Base-by-base conservation (phyloP, 2,888 invertebrate species). In the Sarcophaga caerulescens region DNA sequence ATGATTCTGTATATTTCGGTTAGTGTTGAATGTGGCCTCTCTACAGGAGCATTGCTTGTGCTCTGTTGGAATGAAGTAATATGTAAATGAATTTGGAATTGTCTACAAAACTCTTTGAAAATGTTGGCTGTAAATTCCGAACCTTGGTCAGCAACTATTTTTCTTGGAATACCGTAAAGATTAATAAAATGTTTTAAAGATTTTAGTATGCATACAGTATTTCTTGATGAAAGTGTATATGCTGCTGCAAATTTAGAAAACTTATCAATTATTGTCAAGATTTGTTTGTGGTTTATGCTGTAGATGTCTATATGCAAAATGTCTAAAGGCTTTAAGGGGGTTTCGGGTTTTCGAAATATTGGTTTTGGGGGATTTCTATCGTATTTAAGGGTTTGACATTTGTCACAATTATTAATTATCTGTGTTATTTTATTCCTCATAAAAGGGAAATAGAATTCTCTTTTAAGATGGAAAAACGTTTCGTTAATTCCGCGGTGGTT, bases 351-450 rank as follows among this genome's bases (percentile, higher is more conserved):
- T 81, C 83, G 68, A 35, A 79, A 84, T 66, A 80, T 59, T 2
- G 80, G 57, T 81, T 83, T 89, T 74, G 35, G 87, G 47, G 81
- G 87, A 52, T 87, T 45, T 77, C 87, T 85, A n/a, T 87, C 88
- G 23, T 79, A 79, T 63, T 71, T 79, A 25, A 70, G 35, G 4
- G 45, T 23, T 45, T 88, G 74, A 47, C 87, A 89, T 19, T 45
- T 81, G 23, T 87, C 84, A 23, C 88, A 89, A 59, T 88, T 88
- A 52, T 88, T 88, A 25, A 87, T 87, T 8, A 52, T 85, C 80
- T 84, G 73, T n/a, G 84, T 78, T n/a, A 88, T 86, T 74, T 85
- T 85, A 4, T 47, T 23, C 71, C 85, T 88, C 74, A 87, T 81
- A 63, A 85, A 65, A 14, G 81, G 85, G 57, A 87, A 88, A 73